These are phyloP conservation scores for Amphiprion clarkii DNA, from an alignment of 2,797 vertebrate genomes.

Conservation along the genomic window DNA sequence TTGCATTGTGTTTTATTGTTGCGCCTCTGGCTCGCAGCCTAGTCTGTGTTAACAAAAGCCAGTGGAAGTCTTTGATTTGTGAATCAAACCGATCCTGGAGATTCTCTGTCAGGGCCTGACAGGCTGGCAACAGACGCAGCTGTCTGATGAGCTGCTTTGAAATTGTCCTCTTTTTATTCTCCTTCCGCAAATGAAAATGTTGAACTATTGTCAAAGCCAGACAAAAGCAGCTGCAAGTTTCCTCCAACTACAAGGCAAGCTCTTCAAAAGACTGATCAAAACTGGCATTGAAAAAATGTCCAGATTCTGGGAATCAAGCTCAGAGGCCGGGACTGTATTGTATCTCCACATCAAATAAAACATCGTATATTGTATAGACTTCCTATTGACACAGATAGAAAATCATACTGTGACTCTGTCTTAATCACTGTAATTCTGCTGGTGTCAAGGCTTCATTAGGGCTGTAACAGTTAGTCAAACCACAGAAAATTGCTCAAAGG, in stretches of 20 bases:
- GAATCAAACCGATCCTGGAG: conserved; percentile 54
- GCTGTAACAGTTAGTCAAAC: background rate
- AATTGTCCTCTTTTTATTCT: conserved; percentile 21
- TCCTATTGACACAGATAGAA: conserved; percentile 22
- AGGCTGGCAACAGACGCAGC: conserved; percentile 49
- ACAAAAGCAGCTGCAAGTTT: conserved; percentile 46
- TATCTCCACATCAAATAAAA: conserved; percentile 44
- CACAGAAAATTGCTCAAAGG: background rate
- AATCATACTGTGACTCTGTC: background rate
- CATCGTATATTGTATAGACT: conserved; percentile 13
- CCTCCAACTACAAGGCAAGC: conserved; percentile 37
- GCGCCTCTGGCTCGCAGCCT: conserved; percentile 43
- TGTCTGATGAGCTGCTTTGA: conserved; percentile 49
- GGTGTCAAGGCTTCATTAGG: background rate
- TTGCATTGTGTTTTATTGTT: conserved; percentile 40
- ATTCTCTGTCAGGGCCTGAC: conserved; percentile 44
- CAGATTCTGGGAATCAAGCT: conserved; percentile 23
- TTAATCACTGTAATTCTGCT: background rate
- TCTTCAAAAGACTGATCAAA: conserved; percentile 44
- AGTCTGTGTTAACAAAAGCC: conserved; percentile 55
- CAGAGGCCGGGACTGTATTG: background rate
- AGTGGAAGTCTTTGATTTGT: conserved; percentile 70
- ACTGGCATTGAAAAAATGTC: conserved; percentile 1
- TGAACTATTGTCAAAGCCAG: conserved; percentile 39
- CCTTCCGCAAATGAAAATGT: conserved; percentile 44